Conservation (phyloP, 2,888 invertebrate species). For the Drosophila kuntzei region DNA sequence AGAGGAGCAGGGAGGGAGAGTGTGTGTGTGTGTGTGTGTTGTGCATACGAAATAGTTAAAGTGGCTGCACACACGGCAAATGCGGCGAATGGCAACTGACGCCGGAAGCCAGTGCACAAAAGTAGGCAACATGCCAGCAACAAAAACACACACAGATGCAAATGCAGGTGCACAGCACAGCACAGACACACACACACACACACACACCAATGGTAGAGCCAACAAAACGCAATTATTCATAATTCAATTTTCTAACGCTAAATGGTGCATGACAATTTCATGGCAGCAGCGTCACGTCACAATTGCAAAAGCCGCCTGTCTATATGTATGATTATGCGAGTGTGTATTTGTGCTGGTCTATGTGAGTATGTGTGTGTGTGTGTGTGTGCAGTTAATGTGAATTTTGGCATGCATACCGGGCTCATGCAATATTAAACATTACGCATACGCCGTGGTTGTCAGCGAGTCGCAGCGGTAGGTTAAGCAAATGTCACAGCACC, state of each 20-base stretch:
- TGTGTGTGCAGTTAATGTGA: constrained; percentile 67
- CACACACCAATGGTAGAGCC: not conserved
- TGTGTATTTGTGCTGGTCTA: constrained; percentile 11
- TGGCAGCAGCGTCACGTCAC: constrained; percentile 49
- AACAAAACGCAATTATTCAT: constrained; percentile 76
- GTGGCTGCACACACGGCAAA: constrained; percentile 30
- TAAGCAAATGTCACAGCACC: constrained; percentile 70
- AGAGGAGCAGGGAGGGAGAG: not conserved
- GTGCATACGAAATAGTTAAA: constrained; percentile 34
- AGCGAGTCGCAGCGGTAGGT: constrained; percentile 51
- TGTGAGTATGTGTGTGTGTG: constrained; percentile 5
- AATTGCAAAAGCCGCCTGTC: constrained; percentile 40
- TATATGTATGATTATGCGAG: constrained; percentile 3
- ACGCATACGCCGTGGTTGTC: constrained; percentile 68
- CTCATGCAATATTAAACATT: constrained; percentile 75
- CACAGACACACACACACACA: constrained; percentile 1
- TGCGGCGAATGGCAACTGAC: constrained; percentile 18
- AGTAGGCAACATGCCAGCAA: constrained; percentile 54
- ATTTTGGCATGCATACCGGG: constrained; percentile 74
- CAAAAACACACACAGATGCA: constrained; percentile 7
- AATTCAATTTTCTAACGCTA: constrained; percentile 76
- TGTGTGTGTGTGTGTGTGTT: constrained; percentile 17
- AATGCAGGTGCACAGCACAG: not conserved
- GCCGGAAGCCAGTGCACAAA: constrained; percentile 43
- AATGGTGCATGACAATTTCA: constrained; percentile 72